A percentile compares a stretch with the other conserved stretches of the same genome.
These are phyloP conservation scores for Fopius arisanus DNA, from an alignment of 1,140 invertebrate species.

Conservation along the genomic window DNA sequence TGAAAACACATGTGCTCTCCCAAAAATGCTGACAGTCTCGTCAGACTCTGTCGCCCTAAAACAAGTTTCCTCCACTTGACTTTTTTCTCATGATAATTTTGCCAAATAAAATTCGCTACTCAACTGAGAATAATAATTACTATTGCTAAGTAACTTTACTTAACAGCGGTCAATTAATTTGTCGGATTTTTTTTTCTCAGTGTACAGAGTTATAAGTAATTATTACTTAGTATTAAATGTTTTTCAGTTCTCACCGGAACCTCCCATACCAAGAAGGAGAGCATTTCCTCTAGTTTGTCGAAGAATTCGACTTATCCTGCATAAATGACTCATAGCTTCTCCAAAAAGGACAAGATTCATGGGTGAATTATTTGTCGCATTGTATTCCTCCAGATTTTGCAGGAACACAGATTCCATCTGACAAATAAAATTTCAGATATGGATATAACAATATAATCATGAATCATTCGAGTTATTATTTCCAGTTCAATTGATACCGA, in stretches of 20 bases:
- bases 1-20: conserved; percentile 70
- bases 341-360: conserved; percentile 77
- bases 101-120: too few relatives aligned
- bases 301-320: conserved; percentile 71
- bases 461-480: too few relatives aligned
- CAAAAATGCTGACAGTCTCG: conserved; percentile 71
- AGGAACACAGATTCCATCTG: conserved; percentile 55
- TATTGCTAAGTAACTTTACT: too few relatives aligned
- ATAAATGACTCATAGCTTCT: conserved; percentile 75
- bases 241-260: conserved; percentile 62
- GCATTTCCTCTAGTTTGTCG: conserved; percentile 70
- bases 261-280: conserved; percentile 72
- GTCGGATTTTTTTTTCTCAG: too few relatives aligned
- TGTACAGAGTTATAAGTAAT: too few relatives aligned
- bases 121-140: too few relatives aligned
- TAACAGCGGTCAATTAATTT: too few relatives aligned
- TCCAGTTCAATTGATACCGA: not conserved
- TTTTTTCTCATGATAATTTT: not conserved
- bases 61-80: not conserved
- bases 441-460: too few relatives aligned
- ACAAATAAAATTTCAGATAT: conserved; percentile 12
- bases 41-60: conserved; percentile 72
- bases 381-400: conserved; percentile 73
- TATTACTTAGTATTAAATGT: not conserved
- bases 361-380: conserved; percentile 71